phyloP scores from a whole-genome alignment of 2,797 vertebrate genomes.

The Knipowitschia caucasica region DNA sequence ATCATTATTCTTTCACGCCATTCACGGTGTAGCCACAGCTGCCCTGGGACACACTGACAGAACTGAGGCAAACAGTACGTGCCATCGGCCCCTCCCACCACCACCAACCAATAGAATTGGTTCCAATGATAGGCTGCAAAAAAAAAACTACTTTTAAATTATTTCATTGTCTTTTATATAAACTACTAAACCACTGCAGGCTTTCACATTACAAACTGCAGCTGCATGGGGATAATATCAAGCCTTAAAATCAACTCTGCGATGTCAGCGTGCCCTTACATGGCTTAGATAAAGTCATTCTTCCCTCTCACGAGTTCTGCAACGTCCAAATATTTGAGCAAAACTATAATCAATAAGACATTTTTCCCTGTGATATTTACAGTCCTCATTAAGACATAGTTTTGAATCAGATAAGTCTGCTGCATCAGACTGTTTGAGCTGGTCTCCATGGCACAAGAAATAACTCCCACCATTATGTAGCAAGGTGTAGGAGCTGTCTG shows the following conservation, averaged over 20 bases:
- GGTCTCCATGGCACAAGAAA: not conserved
- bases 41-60: too few relatives aligned
- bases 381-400: slow-evolving; percentile 4
- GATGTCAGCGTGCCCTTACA: slow-evolving; percentile 36
- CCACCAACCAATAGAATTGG: too few relatives aligned
- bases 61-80: too few relatives aligned
- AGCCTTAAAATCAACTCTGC: not conserved
- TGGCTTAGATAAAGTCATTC: slow-evolving; percentile 12
- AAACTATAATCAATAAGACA: not conserved
- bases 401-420: not conserved
- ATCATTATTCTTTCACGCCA: too few relatives aligned
- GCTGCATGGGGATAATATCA: not conserved
- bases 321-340: slow-evolving; percentile 42
- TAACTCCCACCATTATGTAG: not conserved
- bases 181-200: not conserved
- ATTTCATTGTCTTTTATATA: too few relatives aligned
- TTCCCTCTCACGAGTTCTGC: slow-evolving; percentile 30
- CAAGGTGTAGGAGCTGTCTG: not conserved
- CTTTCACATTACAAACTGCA: not conserved
- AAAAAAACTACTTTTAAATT: not conserved
- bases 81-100: too few relatives aligned
- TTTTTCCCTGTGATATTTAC: not conserved
- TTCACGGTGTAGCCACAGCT: too few relatives aligned
- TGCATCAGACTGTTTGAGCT: not conserved
- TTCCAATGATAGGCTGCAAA: too few relatives aligned